Evolutionary conservation across 2,888 invertebrate genomes (phyloP).

Genomic region (Dusona sp.): DNA sequence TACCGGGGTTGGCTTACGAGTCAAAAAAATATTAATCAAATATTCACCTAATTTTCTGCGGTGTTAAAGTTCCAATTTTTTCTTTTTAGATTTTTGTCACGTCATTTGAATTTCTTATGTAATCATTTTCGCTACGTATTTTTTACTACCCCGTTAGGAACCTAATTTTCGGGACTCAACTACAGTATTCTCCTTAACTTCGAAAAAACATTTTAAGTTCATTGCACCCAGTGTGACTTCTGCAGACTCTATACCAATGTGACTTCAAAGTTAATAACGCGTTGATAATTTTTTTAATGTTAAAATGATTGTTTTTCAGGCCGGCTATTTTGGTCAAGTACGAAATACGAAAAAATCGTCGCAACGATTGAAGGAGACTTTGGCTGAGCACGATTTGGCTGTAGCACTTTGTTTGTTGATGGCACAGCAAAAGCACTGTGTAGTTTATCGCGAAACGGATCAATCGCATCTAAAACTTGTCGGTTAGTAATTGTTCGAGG

Average conservation of each 20-base stretch:
- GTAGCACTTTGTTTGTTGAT: constrained; percentile 96
- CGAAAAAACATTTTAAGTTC: background rate
- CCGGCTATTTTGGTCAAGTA: constrained; percentile 98
- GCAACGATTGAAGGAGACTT: constrained; percentile 96
- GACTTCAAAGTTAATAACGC: background rate
- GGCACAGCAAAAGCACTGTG: constrained; percentile 98
- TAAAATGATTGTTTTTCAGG: constrained; percentile 86
- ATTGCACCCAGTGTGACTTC: background rate
- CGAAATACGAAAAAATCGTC: constrained; percentile 98
- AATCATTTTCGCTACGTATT: background rate
- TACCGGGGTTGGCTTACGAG: background rate
- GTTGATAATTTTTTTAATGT: constrained; percentile 3
- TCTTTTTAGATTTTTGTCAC: background rate
- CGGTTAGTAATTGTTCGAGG: constrained; percentile 84
- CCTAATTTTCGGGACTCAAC: constrained; percentile 43
- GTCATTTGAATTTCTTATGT: background rate
- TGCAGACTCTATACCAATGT: background rate
- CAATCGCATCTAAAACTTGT: constrained; percentile 95
- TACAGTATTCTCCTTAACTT: background rate
- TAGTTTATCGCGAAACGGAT: constrained; percentile 93
- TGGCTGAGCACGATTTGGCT: constrained; percentile 96
- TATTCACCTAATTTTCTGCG: too few relatives aligned
- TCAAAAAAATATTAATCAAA: too few relatives aligned
- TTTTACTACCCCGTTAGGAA: background rate
- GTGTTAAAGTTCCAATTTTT: background rate